A percentile compares a stretch with the other conserved stretches of the same genome.
Conservation (phyloP, 2,888 invertebrate species). For the Oasisia sp. region DNA sequence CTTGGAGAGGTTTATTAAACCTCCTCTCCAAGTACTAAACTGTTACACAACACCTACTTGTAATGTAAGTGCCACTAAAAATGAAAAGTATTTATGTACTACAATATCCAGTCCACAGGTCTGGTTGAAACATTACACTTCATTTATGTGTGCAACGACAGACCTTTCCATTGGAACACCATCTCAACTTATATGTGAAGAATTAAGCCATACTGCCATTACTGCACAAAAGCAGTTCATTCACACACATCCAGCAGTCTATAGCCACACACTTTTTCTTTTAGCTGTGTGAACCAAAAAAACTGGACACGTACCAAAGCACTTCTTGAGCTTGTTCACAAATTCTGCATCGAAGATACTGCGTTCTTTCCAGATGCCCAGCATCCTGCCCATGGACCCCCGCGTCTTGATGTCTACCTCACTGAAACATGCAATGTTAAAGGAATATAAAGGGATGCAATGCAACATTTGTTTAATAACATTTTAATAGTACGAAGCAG, state of each 20-base stretch:
- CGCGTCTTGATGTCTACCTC: constrained; percentile 64
- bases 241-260: not conserved
- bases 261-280: not conserved
- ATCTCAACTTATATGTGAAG: no score
- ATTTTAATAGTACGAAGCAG: not conserved
- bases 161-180: no score
- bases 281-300: not conserved
- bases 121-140: no score
- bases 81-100: no score
- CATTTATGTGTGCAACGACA: no score
- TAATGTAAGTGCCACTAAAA: no score
- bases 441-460: not conserved
- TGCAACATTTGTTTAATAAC: not conserved
- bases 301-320: constrained; percentile 7
- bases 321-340: constrained; percentile 80
- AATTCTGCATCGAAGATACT: constrained; percentile 76
- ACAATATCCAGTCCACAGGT: no score
- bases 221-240: not conserved
- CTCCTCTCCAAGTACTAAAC: no score
- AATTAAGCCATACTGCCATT: no score
- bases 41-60: no score
- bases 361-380: constrained; percentile 68
- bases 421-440: constrained; percentile 42
- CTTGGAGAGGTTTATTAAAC: no score
- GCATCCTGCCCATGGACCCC: constrained; percentile 63